Evolutionary conservation across 2,888 invertebrate genomes (phyloP).

Genomic region (Philhelius pedissequus): DNA sequence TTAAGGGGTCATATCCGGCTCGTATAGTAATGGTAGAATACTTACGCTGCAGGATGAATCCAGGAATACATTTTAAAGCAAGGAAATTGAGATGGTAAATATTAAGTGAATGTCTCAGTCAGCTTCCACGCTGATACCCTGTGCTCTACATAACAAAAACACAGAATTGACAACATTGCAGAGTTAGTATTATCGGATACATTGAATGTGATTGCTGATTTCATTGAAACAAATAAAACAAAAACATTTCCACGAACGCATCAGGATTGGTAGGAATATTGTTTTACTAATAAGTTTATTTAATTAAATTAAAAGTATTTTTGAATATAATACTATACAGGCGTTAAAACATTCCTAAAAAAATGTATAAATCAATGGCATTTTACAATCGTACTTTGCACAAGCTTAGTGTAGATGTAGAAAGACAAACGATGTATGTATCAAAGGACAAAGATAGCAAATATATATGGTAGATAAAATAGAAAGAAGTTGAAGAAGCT

Average conservation of each 20-base stretch:
- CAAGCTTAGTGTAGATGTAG: too few relatives aligned
- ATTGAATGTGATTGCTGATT: conserved; percentile 17
- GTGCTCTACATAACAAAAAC: background rate
- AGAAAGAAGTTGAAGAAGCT: too few relatives aligned
- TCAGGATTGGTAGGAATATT: background rate
- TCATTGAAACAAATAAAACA: background rate
- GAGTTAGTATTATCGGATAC: conserved; percentile 13
- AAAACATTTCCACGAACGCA: background rate
- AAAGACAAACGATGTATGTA: too few relatives aligned
- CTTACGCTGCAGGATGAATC: conserved; percentile 17
- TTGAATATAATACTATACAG: too few relatives aligned
- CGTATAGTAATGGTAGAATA: background rate
- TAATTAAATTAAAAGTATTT: background rate
- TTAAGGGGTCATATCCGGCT: background rate
- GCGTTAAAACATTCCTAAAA: too few relatives aligned
- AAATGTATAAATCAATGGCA: too few relatives aligned
- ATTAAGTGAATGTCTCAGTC: background rate
- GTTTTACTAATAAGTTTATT: background rate
- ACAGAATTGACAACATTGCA: background rate
- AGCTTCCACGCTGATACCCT: background rate
- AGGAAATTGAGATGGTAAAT: background rate
- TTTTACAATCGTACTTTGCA: too few relatives aligned
- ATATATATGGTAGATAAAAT: too few relatives aligned
- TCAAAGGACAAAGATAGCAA: too few relatives aligned
- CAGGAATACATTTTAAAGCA: conserved; percentile 27